Percentiles rank a stretch among this genome's conserved stretches.
phyloP scores from a whole-genome alignment of 2,113 vertebrate species.

The Rissa tridactyla region DNA sequence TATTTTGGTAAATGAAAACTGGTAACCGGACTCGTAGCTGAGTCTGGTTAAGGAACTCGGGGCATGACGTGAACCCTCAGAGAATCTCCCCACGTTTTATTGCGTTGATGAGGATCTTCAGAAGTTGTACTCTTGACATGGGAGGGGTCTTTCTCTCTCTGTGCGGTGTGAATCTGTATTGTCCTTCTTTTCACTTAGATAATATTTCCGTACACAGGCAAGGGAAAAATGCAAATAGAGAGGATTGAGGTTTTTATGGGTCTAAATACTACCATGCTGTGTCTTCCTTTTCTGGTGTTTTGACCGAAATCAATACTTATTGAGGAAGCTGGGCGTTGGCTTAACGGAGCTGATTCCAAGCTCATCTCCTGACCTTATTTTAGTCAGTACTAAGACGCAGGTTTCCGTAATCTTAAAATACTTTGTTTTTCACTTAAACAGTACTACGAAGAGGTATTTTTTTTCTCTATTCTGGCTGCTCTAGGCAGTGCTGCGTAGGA shows the following conservation, averaged over 20 bases:
- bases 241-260: neutral
- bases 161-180: neutral
- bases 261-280: neutral
- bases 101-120: neutral
- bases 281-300: neutral
- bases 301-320: fast-evolving
- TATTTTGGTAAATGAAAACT: fast-evolving
- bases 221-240: neutral
- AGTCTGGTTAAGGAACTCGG: fast-evolving
- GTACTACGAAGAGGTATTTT: neutral
- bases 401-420: neutral
- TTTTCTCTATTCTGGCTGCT: neutral
- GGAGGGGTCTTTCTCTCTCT: neutral
- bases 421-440: neutral
- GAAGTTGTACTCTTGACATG: fast-evolving
- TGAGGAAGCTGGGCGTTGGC: neutral
- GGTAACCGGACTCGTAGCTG: neutral
- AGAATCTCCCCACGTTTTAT: fast-evolving
- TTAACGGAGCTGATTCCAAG: neutral
- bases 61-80: fast-evolving
- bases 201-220: fast-evolving
- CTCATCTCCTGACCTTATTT: neutral
- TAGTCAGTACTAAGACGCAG: too few species aligned
- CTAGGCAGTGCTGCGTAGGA: neutral
- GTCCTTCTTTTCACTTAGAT: neutral